phyloP scores from a whole-genome alignment of 2,797 vertebrate genomes.

The Poliocrania exsul region DNA sequence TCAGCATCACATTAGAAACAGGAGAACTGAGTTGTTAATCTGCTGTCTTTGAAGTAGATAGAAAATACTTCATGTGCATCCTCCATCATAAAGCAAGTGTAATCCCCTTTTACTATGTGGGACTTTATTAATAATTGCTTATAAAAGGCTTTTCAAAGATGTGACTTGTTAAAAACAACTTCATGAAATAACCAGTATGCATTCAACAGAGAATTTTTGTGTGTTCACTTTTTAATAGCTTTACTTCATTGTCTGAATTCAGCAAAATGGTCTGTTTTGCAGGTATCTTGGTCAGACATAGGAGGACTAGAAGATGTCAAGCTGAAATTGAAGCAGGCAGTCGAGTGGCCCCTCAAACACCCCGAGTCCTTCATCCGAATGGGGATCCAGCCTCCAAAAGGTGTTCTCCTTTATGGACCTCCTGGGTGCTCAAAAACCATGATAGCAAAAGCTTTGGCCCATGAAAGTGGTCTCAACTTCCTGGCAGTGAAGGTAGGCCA shows the following conservation, averaged over 20 bases:
- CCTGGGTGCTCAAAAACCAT: conserved; percentile 98
- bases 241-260: background rate
- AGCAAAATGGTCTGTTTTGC: conserved; percentile 28
- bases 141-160: background rate
- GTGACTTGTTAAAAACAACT: background rate
- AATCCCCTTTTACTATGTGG: background rate
- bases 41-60: background rate
- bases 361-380: conserved; percentile 90
- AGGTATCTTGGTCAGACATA: conserved; percentile 95
- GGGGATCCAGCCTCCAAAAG: conserved; percentile 93
- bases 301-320: conserved; percentile 94
- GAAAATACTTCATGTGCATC: background rate
- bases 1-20: background rate
- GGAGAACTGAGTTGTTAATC: background rate
- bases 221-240: background rate
- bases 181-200: accelerated
- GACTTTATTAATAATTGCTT: background rate
- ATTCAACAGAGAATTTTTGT: background rate
- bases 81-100: background rate
- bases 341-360: conserved; percentile 95
- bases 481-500: conserved; percentile 89
- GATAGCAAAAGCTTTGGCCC: conserved; percentile 96
- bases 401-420: conserved; percentile 93
- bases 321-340: conserved; percentile 92
- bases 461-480: conserved; percentile 95